Percentiles rank a stretch among this genome's conserved stretches.
These are phyloP conservation scores for Physella acuta DNA, from an alignment of 1,140 invertebrate species.

Conservation along the genomic window DNA sequence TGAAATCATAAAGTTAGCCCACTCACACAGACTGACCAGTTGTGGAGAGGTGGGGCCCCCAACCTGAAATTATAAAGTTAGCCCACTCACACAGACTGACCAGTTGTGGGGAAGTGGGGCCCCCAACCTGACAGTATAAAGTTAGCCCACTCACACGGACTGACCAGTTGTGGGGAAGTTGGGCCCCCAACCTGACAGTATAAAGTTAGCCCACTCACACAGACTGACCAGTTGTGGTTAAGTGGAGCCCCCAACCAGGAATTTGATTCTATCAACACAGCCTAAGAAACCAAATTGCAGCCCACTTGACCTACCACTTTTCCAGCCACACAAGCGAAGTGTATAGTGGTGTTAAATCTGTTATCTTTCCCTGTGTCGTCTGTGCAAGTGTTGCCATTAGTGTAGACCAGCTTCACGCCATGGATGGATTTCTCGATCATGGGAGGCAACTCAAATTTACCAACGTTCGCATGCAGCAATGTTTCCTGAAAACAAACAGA, in stretches of 20 bases:
- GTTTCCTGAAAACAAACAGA: constrained; percentile 44
- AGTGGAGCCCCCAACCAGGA: constrained; percentile 27
- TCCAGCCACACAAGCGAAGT: constrained; percentile 49
- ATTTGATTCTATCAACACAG: neutral
- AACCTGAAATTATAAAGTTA: constrained; percentile 29
- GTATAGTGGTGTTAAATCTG: constrained; percentile 47
- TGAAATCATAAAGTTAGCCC: constrained; percentile 43
- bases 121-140: constrained; percentile 39
- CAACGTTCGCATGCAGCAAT: constrained; percentile 32
- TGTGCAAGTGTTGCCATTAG: constrained; percentile 40
- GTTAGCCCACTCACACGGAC: constrained; percentile 48
- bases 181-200: constrained; percentile 38
- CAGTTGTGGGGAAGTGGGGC: constrained; percentile 33
- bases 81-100: constrained; percentile 49
- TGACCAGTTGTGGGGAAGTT: constrained; percentile 33
- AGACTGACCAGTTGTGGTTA: constrained; percentile 36
- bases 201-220: constrained; percentile 51
- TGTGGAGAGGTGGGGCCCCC: constrained; percentile 34
- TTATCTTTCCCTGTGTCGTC: constrained; percentile 31
- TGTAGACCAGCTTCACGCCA: constrained; percentile 45
- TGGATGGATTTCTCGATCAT: constrained; percentile 18
- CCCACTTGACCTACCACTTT: constrained; percentile 45
- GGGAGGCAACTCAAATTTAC: constrained; percentile 31
- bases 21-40: constrained; percentile 47
- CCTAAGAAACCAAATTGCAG: too few relatives aligned